Evolutionary conservation across 2,888 invertebrate genomes (phyloP).

Genomic region (Cylloceria caligata): DNA sequence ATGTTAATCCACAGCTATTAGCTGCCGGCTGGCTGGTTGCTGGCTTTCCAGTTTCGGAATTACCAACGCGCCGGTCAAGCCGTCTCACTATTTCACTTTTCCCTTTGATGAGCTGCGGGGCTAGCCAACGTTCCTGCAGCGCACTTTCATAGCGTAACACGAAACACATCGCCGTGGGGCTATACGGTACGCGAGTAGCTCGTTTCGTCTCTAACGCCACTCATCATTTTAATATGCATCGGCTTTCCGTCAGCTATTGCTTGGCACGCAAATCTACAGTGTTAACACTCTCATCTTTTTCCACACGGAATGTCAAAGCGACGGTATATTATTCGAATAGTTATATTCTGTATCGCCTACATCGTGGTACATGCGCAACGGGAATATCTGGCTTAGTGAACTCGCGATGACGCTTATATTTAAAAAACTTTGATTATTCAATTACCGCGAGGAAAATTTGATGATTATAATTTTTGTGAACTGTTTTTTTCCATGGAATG

Average conservation of each 20-base stretch:
- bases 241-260: slow-evolving; percentile 73
- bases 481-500: background rate
- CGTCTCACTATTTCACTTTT: slow-evolving; percentile 47
- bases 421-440: background rate
- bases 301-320: slow-evolving; percentile 29
- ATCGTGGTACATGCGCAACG: background rate
- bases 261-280: slow-evolving; percentile 73
- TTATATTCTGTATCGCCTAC: background rate
- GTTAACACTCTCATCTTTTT: slow-evolving; percentile 55
- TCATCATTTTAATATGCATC: slow-evolving; percentile 77
- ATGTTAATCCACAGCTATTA: slow-evolving; percentile 21
- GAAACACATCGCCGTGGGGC: slow-evolving; percentile 51
- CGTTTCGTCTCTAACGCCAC: slow-evolving; percentile 50
- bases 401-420: background rate
- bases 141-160: slow-evolving; percentile 10
- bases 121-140: slow-evolving; percentile 32
- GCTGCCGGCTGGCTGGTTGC: background rate
- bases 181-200: background rate
- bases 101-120: slow-evolving; percentile 49
- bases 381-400: background rate
- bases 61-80: slow-evolving; percentile 36
- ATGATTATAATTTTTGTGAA: background rate
- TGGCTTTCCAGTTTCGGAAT: slow-evolving; percentile 50
- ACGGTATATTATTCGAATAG: slow-evolving; percentile 29
- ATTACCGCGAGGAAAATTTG: background rate